Conservation (phyloP, 2,888 invertebrate genomes). For the Acleris literana region DNA sequence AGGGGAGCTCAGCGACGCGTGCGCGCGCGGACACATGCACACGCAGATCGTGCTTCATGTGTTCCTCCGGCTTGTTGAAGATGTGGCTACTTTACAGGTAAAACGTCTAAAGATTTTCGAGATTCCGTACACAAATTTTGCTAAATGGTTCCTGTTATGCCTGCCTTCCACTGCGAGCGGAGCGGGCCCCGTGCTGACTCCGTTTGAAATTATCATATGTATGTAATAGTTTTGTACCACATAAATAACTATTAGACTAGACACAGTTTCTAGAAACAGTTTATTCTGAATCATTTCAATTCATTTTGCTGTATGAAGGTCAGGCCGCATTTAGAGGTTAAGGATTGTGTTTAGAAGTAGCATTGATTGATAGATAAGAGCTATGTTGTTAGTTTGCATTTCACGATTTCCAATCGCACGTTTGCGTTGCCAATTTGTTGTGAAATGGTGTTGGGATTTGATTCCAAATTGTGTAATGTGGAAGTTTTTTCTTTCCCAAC, state of each 20-base stretch:
- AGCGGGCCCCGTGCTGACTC: no score
- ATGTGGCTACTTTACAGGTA: slow-evolving; percentile 94
- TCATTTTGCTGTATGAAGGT: slow-evolving; percentile 17
- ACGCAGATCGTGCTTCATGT: slow-evolving; percentile 95
- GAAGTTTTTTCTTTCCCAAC: no score
- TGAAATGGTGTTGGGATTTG: background rate
- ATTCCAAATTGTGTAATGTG: no score
- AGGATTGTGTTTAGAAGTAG: background rate
- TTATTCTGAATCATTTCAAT: background rate
- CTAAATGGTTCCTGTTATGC: no score
- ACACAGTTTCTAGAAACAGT: no score
- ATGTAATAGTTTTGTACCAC: no score
- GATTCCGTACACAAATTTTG: no score
- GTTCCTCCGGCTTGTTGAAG: slow-evolving; percentile 95
- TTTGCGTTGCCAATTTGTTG: background rate
- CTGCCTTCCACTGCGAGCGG: no score
- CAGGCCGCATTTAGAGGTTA: slow-evolving; percentile 19
- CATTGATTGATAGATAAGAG: slow-evolving; percentile 20
- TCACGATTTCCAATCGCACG: slow-evolving; percentile 13
- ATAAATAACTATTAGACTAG: no score
- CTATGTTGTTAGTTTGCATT: slow-evolving; percentile 2
- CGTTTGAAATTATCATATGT: no score
- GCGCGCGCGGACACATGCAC: slow-evolving; percentile 92
- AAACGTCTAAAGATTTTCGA: no score
- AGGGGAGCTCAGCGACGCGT: slow-evolving; percentile 91